Evolutionary conservation across 1,140 invertebrate genomes (phyloP).

Genomic region (Brachionus calyciflorus): DNA sequence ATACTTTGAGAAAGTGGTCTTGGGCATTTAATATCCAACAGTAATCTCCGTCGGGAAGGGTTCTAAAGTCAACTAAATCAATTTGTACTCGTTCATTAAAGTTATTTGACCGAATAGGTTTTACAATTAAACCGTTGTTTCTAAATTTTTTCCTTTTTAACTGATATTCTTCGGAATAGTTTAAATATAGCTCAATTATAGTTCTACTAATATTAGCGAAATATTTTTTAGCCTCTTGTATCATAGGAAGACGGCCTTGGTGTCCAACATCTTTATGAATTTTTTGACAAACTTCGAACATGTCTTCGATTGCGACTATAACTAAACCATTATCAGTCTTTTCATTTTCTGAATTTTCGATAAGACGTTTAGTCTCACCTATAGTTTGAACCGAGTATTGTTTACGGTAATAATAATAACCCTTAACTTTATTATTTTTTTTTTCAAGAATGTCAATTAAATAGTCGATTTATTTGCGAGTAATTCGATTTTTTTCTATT

Average conservation of each 20-base stretch:
- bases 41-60: slow-evolving; percentile 1
- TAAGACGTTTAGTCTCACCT: not conserved
- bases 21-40: not conserved
- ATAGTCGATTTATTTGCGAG: not conserved
- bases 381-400: not conserved
- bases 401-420: not conserved
- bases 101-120: slow-evolving; percentile 30
- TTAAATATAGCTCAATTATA: not conserved
- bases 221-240: not conserved
- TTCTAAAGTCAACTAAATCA: slow-evolving; percentile 48
- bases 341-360: not conserved
- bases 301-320: not conserved
- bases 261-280: not conserved
- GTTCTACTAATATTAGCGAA: not conserved
- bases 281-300: not conserved
- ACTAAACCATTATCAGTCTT: too few relatives aligned
- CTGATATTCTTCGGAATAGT: not conserved
- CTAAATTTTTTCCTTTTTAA: not conserved
- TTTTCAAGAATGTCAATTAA: not conserved
- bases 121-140: slow-evolving; percentile 22
- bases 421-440: not conserved
- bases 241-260: not conserved
- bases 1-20: slow-evolving; percentile 13
- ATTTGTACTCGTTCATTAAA: slow-evolving; percentile 48
- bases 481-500: too few relatives aligned